Base-by-base conservation (phyloP, 1,140 invertebrate species). In the Gryon sp. region DNA sequence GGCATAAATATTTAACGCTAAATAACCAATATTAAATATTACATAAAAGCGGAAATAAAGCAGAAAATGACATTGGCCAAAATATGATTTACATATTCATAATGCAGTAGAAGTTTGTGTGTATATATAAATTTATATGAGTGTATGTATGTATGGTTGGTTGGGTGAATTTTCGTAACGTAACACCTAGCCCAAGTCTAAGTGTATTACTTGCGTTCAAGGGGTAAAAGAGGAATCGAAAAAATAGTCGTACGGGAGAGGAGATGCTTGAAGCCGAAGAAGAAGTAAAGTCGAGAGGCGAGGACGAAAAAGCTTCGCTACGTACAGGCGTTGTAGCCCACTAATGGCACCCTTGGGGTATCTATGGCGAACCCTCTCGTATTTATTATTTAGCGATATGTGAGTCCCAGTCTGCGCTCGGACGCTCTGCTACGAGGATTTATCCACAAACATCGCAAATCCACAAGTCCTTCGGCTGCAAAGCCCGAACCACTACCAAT, bases 271-370 rank as follows among this genome's bases (percentile, higher is more conserved):
- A 60, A 78, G 74, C 70, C 43, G 70, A 79, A 72, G 80, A 80
- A 82, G 73, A 77, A 72, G 72, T 36, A 70, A 76, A 76, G 75
- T n/a, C n/a, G 78, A 80, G 20, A 40, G 53, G 32, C 20, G 53
- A 40, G 57, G 16, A 70, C 19, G 34, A 60, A 79, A 62, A 65
- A 65, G 53, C 68, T 74, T 40, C 65, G 69, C 63, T 72, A 63
- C 41, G 46, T 60, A 70, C 30, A 34, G 45, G 12, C 60, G 63
- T 79, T 84, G 82, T 87, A 83, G 84, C 87, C 84, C 82, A 80
- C 84, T 89, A 89, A 89, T 89, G 86, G 86, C 82, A 88, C 87
- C 86, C 87, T 86, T 78, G 87, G 85, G 87, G 83, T 84, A 87
- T 86, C 80, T 83, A 81, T 80, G 73, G 78, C 82, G 82, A 86